These are phyloP conservation scores for Beris morrisii DNA, from an alignment of 2,888 invertebrate genomes.

Conservation along the genomic window DNA sequence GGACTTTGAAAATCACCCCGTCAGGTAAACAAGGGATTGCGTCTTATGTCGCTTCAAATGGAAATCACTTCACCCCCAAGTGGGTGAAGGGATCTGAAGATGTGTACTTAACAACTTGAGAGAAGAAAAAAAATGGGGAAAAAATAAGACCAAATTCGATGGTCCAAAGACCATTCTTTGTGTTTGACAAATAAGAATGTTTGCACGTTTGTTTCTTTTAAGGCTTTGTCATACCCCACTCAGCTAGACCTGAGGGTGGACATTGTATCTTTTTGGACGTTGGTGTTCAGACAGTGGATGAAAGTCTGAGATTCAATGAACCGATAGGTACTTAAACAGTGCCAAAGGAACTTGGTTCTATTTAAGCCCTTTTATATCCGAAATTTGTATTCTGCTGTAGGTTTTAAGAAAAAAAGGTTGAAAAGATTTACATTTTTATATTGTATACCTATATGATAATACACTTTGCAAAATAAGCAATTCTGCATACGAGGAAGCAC, in stretches of 20 bases:
- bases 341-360: too few species aligned
- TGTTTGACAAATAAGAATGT: slow-evolving; percentile 5
- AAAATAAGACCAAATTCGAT: not conserved
- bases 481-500: too few species aligned
- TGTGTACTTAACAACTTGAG: not conserved
- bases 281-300: too few species aligned
- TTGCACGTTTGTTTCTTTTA: slow-evolving; percentile 15
- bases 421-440: too few species aligned
- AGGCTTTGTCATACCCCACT: not conserved
- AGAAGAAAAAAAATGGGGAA: not conserved
- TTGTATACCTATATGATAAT: too few species aligned
- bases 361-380: too few species aligned
- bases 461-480: too few species aligned
- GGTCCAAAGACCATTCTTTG: slow-evolving; percentile 8
- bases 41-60: slow-evolving; percentile 14
- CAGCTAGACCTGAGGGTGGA: not conserved
- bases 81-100: not conserved
- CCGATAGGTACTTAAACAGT: too few species aligned
- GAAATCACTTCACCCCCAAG: slow-evolving; percentile 3
- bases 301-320: too few species aligned
- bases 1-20: not conserved
- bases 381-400: too few species aligned
- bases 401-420: too few species aligned
- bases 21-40: slow-evolving; percentile 14
- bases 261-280: too few species aligned